Conservation (phyloP, 2,797 vertebrate genomes). For the Clarias platycephalus region DNA sequence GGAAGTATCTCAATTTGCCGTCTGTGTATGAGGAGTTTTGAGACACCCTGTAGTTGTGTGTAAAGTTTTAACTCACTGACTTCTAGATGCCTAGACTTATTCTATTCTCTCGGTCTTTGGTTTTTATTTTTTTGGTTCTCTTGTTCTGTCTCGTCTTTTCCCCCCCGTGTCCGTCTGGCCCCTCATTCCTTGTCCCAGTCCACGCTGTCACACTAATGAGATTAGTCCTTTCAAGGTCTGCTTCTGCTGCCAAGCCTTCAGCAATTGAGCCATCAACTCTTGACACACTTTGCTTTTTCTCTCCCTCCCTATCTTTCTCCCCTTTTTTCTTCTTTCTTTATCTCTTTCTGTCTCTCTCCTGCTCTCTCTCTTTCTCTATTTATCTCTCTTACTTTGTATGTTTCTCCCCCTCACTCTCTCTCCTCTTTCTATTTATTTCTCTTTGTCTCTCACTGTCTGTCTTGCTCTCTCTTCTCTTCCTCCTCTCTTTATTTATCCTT, state of each 20-base stretch:
- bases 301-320: conserved; percentile 34
- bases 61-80: not conserved
- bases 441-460: not conserved
- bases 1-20: too few species aligned
- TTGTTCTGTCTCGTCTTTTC: conserved; percentile 31
- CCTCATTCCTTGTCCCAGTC: conserved; percentile 64
- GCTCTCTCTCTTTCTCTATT: not conserved
- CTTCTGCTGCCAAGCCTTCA: conserved; percentile 53
- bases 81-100: not conserved
- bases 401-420: conserved; percentile 21
- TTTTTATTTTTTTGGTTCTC: not conserved
- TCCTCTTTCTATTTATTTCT: not conserved
- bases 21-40: too few species aligned
- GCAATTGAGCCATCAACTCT: conserved; percentile 56
- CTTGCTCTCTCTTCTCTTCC: not conserved
- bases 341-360: not conserved
- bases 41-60: not conserved
- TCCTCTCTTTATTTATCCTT: not conserved
- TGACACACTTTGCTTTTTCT: conserved; percentile 26
- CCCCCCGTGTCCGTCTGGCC: conserved; percentile 61
- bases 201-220: conserved; percentile 69
- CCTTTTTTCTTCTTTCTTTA: too few species aligned
- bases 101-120: not conserved
- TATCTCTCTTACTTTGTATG: not conserved
- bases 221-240: conserved; percentile 62